A percentile compares a stretch with the other conserved stretches of the same genome.
Evolutionary conservation across 2,797 vertebrate genomes (phyloP).

Genomic region (Sebastiscus tertius): DNA sequence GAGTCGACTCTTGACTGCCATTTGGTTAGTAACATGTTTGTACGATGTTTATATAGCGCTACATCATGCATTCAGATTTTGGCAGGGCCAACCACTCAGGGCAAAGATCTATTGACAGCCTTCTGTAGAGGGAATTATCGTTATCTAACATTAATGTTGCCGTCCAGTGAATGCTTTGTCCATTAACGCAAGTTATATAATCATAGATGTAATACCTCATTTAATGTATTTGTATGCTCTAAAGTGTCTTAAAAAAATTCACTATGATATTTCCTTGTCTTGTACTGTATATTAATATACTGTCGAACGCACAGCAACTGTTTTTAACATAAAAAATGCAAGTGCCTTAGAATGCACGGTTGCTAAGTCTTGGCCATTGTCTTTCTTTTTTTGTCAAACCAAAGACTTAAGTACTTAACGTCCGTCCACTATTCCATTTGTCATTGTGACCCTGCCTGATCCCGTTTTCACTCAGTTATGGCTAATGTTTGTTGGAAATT

Average conservation of each 20-base stretch:
- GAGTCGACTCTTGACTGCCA: neutral
- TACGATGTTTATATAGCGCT: neutral
- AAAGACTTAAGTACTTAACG: slow-evolving; percentile 35
- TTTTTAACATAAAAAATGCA: slow-evolving; percentile 57
- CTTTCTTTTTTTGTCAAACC: slow-evolving; percentile 32
- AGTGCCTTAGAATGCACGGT: slow-evolving; percentile 75
- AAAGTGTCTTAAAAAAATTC: slow-evolving; percentile 45
- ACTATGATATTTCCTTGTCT: slow-evolving; percentile 33
- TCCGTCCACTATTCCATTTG: slow-evolving; percentile 30
- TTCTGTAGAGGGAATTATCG: slow-evolving; percentile 8
- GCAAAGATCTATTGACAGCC: slow-evolving; percentile 13
- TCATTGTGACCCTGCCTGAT: slow-evolving; percentile 50
- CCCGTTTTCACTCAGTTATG: slow-evolving; percentile 7
- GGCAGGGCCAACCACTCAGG: neutral
- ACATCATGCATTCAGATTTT: slow-evolving; percentile 29
- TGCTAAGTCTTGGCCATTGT: slow-evolving; percentile 40
- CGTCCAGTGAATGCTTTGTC: slow-evolving; percentile 45
- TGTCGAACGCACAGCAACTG: slow-evolving; percentile 42
- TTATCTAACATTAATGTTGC: slow-evolving; percentile 23
- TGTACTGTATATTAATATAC: slow-evolving; percentile 61
- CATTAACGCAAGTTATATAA: slow-evolving; percentile 16
- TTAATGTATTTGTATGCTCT: slow-evolving; percentile 29
- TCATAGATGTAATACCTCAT: slow-evolving; percentile 48
- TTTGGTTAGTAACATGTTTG: neutral
- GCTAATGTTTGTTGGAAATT: slow-evolving; percentile 26